Conservation (phyloP, 2,888 invertebrate genomes). For the Pristionchus japonicus region DNA sequence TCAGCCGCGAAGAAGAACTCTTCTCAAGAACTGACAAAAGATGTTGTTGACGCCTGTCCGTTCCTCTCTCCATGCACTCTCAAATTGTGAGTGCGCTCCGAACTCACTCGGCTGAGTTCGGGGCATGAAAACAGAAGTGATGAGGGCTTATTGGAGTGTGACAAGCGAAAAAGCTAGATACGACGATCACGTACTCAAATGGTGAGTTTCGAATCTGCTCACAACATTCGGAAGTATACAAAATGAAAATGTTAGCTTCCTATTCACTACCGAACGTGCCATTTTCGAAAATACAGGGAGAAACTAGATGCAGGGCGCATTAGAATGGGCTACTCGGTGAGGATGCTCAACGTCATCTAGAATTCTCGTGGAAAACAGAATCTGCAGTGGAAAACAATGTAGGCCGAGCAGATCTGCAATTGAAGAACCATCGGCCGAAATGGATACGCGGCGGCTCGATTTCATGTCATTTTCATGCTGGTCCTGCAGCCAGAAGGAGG, state of each 20-base stretch:
- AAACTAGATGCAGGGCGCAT: too few relatives aligned
- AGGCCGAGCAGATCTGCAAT: neutral
- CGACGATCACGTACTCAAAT: neutral
- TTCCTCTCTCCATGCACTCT: neutral
- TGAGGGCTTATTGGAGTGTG: neutral
- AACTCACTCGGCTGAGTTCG: neutral
- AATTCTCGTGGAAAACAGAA: neutral
- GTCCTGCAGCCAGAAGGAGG: neutral
- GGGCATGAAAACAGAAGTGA: neutral
- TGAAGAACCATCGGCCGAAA: neutral
- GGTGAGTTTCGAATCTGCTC: too few relatives aligned
- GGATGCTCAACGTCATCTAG: neutral
- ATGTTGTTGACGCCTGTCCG: neutral
- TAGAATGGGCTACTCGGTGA: too few relatives aligned
- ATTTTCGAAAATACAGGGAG: too few relatives aligned
- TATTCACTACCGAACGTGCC: too few relatives aligned
- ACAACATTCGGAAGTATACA: too few relatives aligned
- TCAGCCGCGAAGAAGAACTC: too few relatives aligned
- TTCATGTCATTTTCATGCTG: conserved; percentile 5
- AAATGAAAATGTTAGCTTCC: too few relatives aligned
- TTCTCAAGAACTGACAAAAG: neutral
- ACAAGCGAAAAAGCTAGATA: neutral
- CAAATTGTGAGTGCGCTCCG: neutral
- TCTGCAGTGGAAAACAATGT: neutral
- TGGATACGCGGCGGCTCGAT: neutral